Percentiles rank a stretch among this genome's conserved stretches.
phyloP scores from a whole-genome alignment of 30 jellyfish, hydroid and myxozoan species.

The Pelagia noctiluca region DNA sequence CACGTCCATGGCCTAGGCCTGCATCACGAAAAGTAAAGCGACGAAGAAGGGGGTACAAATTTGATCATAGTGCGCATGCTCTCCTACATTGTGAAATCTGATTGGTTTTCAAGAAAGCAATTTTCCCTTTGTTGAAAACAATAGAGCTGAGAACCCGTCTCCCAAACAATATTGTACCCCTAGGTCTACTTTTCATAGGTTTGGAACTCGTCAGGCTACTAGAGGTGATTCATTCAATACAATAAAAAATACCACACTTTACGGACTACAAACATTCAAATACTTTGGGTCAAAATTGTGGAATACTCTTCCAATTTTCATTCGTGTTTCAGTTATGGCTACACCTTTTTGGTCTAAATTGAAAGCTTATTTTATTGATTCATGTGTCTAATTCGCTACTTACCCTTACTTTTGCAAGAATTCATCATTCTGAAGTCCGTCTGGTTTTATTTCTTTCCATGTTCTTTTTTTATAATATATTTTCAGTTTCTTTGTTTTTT shows the following conservation, averaged over 20 bases:
- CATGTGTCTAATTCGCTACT: neutral
- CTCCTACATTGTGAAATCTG: too few relatives aligned
- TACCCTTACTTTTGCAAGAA: too few relatives aligned
- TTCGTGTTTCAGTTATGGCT: slow-evolving; percentile 15
- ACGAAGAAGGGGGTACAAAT: too few relatives aligned
- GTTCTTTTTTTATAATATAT: neutral
- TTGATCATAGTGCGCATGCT: too few relatives aligned
- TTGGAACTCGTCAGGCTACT: slow-evolving; percentile 54
- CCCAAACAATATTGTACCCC: too few relatives aligned
- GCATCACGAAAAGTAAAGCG: too few relatives aligned
- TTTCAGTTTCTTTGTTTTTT: neutral
- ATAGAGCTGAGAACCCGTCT: too few relatives aligned
- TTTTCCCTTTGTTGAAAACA: too few relatives aligned
- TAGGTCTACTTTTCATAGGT: slow-evolving; percentile 19
- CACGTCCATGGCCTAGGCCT: too few relatives aligned
- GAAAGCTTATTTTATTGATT: slow-evolving; percentile 20
- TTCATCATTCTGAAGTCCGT: neutral
- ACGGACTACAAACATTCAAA: slow-evolving; percentile 23
- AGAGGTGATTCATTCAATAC: slow-evolving; percentile 46
- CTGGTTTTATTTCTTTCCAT: neutral
- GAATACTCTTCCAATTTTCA: slow-evolving; percentile 37
- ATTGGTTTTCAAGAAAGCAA: too few relatives aligned
- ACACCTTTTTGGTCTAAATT: slow-evolving; percentile 27
- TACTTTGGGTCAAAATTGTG: slow-evolving; percentile 31
- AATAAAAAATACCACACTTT: slow-evolving; percentile 21